Evolutionary conservation across 1,140 invertebrate species (phyloP).

Genomic region (Drosophila bocqueti): DNA sequence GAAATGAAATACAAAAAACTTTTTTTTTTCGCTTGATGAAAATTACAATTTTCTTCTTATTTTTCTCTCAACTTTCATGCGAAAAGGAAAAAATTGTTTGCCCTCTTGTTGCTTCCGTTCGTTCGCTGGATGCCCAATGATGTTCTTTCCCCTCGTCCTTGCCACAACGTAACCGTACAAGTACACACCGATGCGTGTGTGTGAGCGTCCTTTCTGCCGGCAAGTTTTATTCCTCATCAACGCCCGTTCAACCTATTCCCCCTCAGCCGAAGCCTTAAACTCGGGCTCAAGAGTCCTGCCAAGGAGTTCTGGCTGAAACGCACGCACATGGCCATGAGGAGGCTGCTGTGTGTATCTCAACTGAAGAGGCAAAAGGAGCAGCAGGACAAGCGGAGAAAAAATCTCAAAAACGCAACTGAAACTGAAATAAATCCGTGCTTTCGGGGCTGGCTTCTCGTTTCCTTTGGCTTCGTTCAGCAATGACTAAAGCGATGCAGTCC

Average conservation of each 20-base stretch:
- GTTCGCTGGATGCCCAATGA: constrained; percentile 19
- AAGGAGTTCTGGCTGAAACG: constrained; percentile 20
- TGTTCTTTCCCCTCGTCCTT: constrained; percentile 18
- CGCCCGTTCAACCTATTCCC: constrained; percentile 50
- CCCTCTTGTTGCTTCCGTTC: constrained; percentile 77
- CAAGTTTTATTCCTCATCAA: constrained; percentile 65
- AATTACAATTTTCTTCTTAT: constrained; percentile 82
- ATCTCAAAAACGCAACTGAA: constrained; percentile 74
- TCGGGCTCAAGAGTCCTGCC: constrained; percentile 21
- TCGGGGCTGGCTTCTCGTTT: constrained; percentile 39
- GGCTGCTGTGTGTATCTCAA: constrained; percentile 65
- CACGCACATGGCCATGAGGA: constrained; percentile 37
- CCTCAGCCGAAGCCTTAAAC: constrained; percentile 2
- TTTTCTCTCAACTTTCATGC: constrained; percentile 79
- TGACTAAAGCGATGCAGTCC: constrained; percentile 38
- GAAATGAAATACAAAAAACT: constrained; percentile 71
- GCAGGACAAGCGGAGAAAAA: constrained; percentile 20
- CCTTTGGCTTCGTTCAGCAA: constrained; percentile 47
- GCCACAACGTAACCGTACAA: constrained; percentile 59
- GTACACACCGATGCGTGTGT: constrained; percentile 39
- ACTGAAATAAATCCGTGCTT: constrained; percentile 72
- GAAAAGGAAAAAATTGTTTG: constrained; percentile 53
- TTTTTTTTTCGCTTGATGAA: constrained; percentile 70
- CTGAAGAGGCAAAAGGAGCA: constrained; percentile 54
- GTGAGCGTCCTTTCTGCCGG: constrained; percentile 25